Conservation (phyloP, 2,797 vertebrate species). For the Mustela erminea region DNA sequence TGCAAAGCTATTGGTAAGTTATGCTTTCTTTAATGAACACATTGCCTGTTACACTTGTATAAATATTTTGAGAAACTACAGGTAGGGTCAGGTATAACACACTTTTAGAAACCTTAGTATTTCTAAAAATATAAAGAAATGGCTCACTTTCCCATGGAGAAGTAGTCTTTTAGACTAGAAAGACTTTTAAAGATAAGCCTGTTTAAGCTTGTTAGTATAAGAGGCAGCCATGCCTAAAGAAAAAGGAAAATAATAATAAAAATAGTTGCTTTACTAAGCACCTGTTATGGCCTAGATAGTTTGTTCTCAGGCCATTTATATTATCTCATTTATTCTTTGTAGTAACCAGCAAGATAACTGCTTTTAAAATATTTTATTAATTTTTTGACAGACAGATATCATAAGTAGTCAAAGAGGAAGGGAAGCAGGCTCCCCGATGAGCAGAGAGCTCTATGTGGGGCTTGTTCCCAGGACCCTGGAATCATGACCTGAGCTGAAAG, state of each 20-base stretch:
- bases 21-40: not conserved
- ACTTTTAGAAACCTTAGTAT: conserved; percentile 49
- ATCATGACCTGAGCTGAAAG: too few species aligned
- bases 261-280: conserved; percentile 21
- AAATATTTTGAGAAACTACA: conserved; percentile 54
- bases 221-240: not conserved
- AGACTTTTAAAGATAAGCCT: conserved; percentile 9
- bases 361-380: not conserved
- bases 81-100: not conserved
- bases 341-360: not conserved
- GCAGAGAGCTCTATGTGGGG: too few species aligned
- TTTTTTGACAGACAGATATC: too few species aligned
- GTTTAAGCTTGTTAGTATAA: not conserved
- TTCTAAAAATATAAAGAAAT: conserved; percentile 59
- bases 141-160: not conserved
- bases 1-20: conserved; percentile 95
- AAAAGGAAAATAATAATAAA: conserved; percentile 21
- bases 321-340: conserved; percentile 44
- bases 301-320: not conserved
- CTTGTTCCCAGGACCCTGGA: too few species aligned
- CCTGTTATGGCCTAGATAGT: conserved; percentile 1
- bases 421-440: too few species aligned
- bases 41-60: not conserved
- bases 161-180: conserved; percentile 39
- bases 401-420: too few species aligned